Base-by-base conservation (phyloP, 2,113 vertebrate genomes). In the Euleptes europaea region DNA sequence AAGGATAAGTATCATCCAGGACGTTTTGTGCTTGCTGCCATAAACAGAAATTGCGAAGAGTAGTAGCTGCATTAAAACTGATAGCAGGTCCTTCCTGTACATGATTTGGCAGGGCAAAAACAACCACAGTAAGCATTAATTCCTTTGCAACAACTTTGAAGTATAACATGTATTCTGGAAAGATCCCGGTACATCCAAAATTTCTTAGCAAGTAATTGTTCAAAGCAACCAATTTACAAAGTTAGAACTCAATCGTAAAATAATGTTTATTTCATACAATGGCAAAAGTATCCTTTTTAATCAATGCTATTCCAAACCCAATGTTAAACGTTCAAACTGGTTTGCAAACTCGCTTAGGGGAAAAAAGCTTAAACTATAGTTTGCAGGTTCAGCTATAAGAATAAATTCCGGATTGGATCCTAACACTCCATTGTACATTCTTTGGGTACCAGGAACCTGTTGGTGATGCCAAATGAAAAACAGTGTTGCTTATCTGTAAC, bases 1-100 rank as follows among this genome's bases (percentile, higher is more conserved):
- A 97, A 33, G 98, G 98, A 88, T 99, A 96, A 81, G 95, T 92
- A 95, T 99, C 98, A 13, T 99, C 98, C 88, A 95, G 94, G 86
- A 96, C 87, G 44, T 99, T 99, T 90, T 99, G 98, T 31, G 91
- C 93, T 92, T 98, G 98, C 87, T 99, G 98, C 98, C 98, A 99
- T 83, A 97, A 94, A 80, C 98, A 99, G 94, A 99, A 99, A 94
- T 98, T 99, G 92, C 96, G 98, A 63, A 99, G 96, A 0, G 98
- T 99, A 7, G 97, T 97, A 87, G 98, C 98, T 69, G 98, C 98
- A 40, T 98, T 98, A 92, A 97, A 98, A 94, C 95, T 99, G 90
- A 99, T 97, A 72, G 96, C 93, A 83, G 98, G 98, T 89, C 98
- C 98, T 95, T 99, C 98, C 98, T 99, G 85, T 86, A 85, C 13